Base-by-base conservation (phyloP, 2,797 vertebrate species). In the Helicolenus hilgendorfi region DNA sequence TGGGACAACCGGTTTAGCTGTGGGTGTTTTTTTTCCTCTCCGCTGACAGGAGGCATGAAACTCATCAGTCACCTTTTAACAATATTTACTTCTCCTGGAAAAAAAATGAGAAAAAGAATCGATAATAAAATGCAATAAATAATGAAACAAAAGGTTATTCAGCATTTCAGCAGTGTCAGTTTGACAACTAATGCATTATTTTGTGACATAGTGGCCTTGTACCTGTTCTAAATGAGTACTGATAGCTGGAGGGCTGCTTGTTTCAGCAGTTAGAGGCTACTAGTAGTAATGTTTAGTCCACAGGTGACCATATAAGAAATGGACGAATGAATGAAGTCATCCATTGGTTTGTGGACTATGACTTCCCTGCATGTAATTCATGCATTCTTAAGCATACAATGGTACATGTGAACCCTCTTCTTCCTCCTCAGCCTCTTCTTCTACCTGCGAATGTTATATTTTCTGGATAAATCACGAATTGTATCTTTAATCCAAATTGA, bases 401-500 rank as follows among this genome's bases (percentile, higher is more conserved):
- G 14, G 15, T 18, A 3, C 15, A 41, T 41, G 38, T 41, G 38
- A 41, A 5, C 38, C 38, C 38, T 14, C 38, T 41, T 41, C 38
- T 41, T 41, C 38, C 38, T 41, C 38, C 38, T 45, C 41, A 45
- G 15, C 41, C 60, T 11, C 5, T 27, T 49, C 20, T 18, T 49
- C 20, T 14, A 31, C 24, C 22, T 18, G 26, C 18, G 59, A 79
- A 84, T 33, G 29, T 77, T 63, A 45, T 60, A 85, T 41, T 41
- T 79, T 49, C 7, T 20, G 77, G 77, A 80, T 83, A 78, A 86
- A 87, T 86, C 81, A 72, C n/a, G 20, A 35, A 69, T 62, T 89
- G 77, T 84, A 67, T 91, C 65, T 87, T 92, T 90, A 89, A 92
- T 86, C 83, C 58, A 14, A 77, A 88, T 88, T 93, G 92, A 95